These are phyloP conservation scores for Atrichornis clamosus DNA, from an alignment of 2,113 vertebrate species.

Conservation along the genomic window DNA sequence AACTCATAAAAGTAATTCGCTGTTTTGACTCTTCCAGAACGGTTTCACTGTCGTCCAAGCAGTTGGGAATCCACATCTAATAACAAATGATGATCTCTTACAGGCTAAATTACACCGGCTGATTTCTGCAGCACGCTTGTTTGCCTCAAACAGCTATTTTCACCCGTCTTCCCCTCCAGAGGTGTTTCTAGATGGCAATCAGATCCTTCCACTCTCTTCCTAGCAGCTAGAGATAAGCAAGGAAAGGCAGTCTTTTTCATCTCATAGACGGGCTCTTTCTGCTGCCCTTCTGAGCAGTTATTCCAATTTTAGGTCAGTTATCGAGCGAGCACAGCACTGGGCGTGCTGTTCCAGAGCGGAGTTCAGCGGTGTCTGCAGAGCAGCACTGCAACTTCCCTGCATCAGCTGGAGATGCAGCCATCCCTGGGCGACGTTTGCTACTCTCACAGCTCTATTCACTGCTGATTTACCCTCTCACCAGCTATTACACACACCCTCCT, in stretches of 20 bases:
- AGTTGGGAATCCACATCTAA: background rate
- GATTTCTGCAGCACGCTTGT: background rate
- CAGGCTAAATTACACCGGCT: background rate
- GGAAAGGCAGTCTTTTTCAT: background rate
- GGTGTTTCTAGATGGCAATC: background rate
- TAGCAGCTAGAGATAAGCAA: background rate
- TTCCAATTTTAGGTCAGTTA: background rate
- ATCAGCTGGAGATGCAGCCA: background rate
- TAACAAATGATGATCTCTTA: background rate
- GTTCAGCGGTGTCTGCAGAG: fast-evolving
- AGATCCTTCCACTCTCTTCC: background rate
- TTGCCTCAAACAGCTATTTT: background rate
- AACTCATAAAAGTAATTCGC: background rate
- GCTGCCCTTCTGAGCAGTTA: background rate
- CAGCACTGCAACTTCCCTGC: background rate
- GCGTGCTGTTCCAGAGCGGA: background rate
- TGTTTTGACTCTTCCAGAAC: background rate
- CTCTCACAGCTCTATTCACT: background rate
- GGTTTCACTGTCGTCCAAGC: background rate
- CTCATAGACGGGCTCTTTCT: background rate
- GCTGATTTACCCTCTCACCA: background rate
- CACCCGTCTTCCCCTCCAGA: background rate
- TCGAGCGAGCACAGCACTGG: background rate
- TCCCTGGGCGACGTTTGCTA: background rate
- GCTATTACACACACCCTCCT: background rate